phyloP scores from a whole-genome alignment of 1,140 invertebrate genomes.

The Wiebesia pumilae region DNA sequence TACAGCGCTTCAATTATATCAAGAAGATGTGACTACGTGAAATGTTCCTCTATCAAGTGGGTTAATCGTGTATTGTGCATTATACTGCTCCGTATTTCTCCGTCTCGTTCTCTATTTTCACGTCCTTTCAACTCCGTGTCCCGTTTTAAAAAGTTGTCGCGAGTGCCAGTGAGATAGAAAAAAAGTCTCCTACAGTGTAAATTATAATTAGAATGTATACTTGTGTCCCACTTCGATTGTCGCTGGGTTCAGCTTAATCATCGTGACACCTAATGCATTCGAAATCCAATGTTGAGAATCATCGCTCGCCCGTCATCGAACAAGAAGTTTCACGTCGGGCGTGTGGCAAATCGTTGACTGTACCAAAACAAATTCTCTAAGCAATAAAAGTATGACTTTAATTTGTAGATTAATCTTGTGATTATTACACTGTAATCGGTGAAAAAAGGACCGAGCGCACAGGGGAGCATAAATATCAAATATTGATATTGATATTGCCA shows the following conservation, averaged over 20 bases:
- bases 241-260: background rate
- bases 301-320: background rate
- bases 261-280: background rate
- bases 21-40: background rate
- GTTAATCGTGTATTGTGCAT: slow-evolving; percentile 41
- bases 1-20: background rate
- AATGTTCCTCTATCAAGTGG: background rate
- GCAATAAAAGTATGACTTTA: slow-evolving; percentile 17
- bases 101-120: too few species aligned
- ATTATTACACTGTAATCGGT: background rate
- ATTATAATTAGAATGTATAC: background rate
- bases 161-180: background rate
- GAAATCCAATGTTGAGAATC: slow-evolving; percentile 10
- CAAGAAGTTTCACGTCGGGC: slow-evolving; percentile 24
- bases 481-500: background rate
- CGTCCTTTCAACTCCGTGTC: background rate
- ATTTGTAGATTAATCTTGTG: background rate
- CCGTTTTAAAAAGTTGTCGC: background rate
- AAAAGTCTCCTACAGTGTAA: background rate
- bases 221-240: background rate
- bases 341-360: background rate
- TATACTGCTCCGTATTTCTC: slow-evolving; percentile 16
- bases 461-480: background rate
- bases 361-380: slow-evolving; percentile 16
- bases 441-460: background rate